These are phyloP conservation scores for Pseudeuparius sepicola DNA, from an alignment of 2,888 invertebrate genomes.

Conservation along the genomic window DNA sequence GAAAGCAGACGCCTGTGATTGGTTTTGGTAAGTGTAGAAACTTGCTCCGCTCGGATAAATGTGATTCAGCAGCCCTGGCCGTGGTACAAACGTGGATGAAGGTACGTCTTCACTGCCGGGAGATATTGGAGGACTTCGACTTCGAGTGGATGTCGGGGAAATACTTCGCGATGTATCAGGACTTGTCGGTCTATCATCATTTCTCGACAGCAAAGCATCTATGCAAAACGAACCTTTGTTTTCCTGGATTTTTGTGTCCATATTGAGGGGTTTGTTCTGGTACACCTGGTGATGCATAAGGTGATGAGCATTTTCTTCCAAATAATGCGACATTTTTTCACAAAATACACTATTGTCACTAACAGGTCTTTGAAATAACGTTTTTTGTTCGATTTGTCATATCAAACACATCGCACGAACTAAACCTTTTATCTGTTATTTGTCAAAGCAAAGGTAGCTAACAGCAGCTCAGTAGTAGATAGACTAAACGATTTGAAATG, in stretches of 20 bases:
- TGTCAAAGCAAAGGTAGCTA: too few relatives aligned
- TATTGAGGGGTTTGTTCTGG: conserved; percentile 27
- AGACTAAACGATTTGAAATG: conserved; percentile 41
- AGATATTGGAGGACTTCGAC: conserved; percentile 75
- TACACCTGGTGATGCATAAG: conserved; percentile 27
- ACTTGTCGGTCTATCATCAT: conserved; percentile 31
- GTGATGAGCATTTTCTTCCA: conserved; percentile 28
- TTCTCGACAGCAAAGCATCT: conserved; percentile 67
- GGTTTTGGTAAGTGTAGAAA: conserved; percentile 40
- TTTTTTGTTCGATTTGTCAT: too few relatives aligned
- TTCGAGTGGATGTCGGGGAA: conserved; percentile 44
- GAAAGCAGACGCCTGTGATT: conserved; percentile 44
- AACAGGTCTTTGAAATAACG: too few relatives aligned
- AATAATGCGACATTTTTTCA: conserved; percentile 32
- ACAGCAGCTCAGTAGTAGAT: conserved; percentile 34
- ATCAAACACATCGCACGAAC: too few relatives aligned
- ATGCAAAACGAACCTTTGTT: conserved; percentile 72
- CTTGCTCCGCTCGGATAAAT: conserved; percentile 34
- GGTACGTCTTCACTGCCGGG: conserved; percentile 71
- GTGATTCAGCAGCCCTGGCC: conserved; percentile 48
- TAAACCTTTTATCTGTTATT: too few relatives aligned
- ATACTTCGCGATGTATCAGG: conserved; percentile 36
- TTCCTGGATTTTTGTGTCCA: conserved; percentile 38
- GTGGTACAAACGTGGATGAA: conserved; percentile 45
- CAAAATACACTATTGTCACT: too few relatives aligned